Evolutionary conservation across 2,888 invertebrate genomes (phyloP).

Genomic region (Pristionchus exspectatus): DNA sequence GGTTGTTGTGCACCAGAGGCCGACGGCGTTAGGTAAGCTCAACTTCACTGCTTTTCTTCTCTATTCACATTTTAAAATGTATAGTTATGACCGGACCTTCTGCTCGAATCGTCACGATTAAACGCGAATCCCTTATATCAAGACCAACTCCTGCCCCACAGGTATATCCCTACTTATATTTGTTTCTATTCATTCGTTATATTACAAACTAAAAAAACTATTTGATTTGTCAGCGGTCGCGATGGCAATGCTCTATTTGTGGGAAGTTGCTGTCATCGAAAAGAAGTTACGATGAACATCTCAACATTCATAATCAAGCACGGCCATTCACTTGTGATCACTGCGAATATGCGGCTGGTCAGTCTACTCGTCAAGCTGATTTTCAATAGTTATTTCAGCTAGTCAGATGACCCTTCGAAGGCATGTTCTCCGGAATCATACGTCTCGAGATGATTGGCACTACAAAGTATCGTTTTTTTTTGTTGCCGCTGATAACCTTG

Average conservation of each 20-base stretch:
- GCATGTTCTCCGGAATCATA: constrained; percentile 77
- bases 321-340: constrained; percentile 75
- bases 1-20: constrained; percentile 32
- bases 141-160: constrained; percentile 5
- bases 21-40: not conserved
- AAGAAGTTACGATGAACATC: constrained; percentile 76
- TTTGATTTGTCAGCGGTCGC: constrained; percentile 42
- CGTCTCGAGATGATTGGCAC: constrained; percentile 72
- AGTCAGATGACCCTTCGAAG: constrained; percentile 78
- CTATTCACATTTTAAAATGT: not conserved
- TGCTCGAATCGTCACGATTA: constrained; percentile 28
- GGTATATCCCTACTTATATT: not conserved
- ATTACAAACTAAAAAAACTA: not conserved
- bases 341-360: constrained; percentile 78
- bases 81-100: constrained; percentile 38
- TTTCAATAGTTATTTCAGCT: constrained; percentile 63
- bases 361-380: not conserved
- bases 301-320: constrained; percentile 71
- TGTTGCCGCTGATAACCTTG: not conserved
- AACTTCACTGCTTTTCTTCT: not conserved
- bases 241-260: constrained; percentile 70
- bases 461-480: not conserved
- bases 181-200: not conserved
- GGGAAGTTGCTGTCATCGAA: constrained; percentile 76
- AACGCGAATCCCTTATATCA: not conserved